Conservation (phyloP, 2,113 vertebrate genomes). For the Elephas maximus region DNA sequence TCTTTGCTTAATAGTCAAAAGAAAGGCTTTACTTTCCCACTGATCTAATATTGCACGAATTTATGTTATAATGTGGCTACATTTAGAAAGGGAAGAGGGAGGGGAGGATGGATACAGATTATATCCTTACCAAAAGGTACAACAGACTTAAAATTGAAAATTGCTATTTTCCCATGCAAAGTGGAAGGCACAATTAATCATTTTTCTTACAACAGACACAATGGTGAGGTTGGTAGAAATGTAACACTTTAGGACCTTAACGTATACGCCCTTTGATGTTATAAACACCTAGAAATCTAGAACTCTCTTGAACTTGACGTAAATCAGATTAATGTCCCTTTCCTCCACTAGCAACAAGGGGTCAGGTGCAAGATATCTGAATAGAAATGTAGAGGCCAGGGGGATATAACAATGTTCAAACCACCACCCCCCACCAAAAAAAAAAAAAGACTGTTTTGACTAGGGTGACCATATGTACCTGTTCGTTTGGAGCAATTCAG, state of each 20-base stretch:
- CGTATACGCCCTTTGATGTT: slow-evolving; percentile 76
- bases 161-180: slow-evolving; percentile 87
- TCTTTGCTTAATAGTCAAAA: slow-evolving; percentile 85
- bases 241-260: slow-evolving; percentile 69
- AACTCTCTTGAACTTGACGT: slow-evolving; percentile 61
- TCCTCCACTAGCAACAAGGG: neutral
- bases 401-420: neutral
- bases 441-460: neutral
- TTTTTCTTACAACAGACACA: slow-evolving; percentile 83
- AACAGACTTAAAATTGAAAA: slow-evolving; percentile 89
- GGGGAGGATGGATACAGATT: slow-evolving; percentile 86
- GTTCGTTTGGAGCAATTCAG: neutral
- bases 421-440: neutral
- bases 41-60: slow-evolving; percentile 86
- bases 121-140: slow-evolving; percentile 82
- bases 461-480: neutral
- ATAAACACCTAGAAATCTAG: slow-evolving; percentile 15
- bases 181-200: slow-evolving; percentile 88
- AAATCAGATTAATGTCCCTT: slow-evolving; percentile 72
- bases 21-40: slow-evolving; percentile 84
- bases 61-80: slow-evolving; percentile 86
- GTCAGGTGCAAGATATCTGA: neutral
- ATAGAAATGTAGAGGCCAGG: neutral
- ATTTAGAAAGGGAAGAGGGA: slow-evolving; percentile 83
- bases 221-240: slow-evolving; percentile 82